Evolutionary conservation across 2,888 invertebrate genomes (phyloP).

Genomic region (Torymus texanus): DNA sequence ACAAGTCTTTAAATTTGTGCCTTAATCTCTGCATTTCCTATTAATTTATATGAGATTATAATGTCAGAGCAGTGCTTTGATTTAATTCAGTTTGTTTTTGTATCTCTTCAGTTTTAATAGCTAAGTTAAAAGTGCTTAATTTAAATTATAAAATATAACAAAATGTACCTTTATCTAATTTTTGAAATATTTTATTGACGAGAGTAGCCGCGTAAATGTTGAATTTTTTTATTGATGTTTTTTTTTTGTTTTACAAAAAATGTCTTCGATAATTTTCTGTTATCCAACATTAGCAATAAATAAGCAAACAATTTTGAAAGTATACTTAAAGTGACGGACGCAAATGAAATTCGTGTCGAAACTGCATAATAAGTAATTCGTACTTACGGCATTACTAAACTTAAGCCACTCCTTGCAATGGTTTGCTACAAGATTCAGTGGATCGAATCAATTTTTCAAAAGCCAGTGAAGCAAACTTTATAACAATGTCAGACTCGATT

Average conservation of each 20-base stretch:
- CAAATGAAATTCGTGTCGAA: constrained; percentile 26
- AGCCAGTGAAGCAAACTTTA: neutral
- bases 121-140: constrained; percentile 26
- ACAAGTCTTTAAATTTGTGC: constrained; percentile 51
- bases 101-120: constrained; percentile 40
- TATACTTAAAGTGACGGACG: constrained; percentile 36
- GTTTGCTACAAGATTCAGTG: constrained; percentile 29
- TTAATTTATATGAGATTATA: constrained; percentile 46
- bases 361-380: constrained; percentile 21
- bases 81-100: constrained; percentile 21
- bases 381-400: constrained; percentile 48
- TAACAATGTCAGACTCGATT: constrained; percentile 41
- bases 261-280: too few species aligned
- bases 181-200: constrained; percentile 5
- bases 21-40: constrained; percentile 55
- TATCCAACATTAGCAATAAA: too few species aligned
- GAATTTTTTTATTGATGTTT: constrained; percentile 21
- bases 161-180: constrained; percentile 9
- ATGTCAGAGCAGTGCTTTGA: constrained; percentile 36
- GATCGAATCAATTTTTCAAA: constrained; percentile 9
- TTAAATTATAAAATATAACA: constrained; percentile 27
- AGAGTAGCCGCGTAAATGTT: neutral
- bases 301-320: too few species aligned
- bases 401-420: constrained; percentile 45
- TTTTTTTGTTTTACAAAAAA: neutral